Evolutionary conservation across 2,888 invertebrate genomes (phyloP).

Genomic region (Hydrotaea cyrtoneurina): DNA sequence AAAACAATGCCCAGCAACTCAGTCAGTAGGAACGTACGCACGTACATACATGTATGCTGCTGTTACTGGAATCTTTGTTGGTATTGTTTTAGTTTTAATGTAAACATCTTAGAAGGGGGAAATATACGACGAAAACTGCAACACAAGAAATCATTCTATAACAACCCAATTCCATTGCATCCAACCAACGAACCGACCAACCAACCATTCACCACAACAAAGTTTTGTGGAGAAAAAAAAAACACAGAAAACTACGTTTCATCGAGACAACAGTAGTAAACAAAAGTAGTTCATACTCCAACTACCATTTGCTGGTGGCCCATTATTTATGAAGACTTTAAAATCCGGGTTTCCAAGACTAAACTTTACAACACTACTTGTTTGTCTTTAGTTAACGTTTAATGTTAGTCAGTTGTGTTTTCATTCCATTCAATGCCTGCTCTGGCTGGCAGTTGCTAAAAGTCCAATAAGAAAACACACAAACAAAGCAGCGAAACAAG

Average conservation of each 20-base stretch:
- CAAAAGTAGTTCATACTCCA: slow-evolving; percentile 63
- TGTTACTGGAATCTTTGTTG: slow-evolving; percentile 10
- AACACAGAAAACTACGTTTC: slow-evolving; percentile 1
- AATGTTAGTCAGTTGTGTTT: background rate
- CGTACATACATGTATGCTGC: no score
- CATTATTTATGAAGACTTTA: slow-evolving; percentile 76
- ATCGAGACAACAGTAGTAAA: background rate
- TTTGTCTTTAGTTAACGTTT: background rate
- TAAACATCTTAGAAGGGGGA: background rate
- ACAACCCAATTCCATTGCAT: background rate
- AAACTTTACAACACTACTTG: slow-evolving; percentile 50
- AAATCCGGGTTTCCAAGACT: slow-evolving; percentile 76
- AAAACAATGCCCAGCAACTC: no score
- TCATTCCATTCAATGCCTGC: no score
- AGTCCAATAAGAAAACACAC: slow-evolving; percentile 1
- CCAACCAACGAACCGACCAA: background rate
- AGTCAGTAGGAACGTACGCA: no score
- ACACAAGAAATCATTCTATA: background rate
- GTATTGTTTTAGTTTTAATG: slow-evolving; percentile 11
- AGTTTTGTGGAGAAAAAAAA: background rate
- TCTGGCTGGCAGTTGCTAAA: background rate
- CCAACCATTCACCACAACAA: background rate
- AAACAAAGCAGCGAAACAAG: background rate
- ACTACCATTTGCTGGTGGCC: slow-evolving; percentile 74
- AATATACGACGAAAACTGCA: background rate